A percentile compares a stretch with the other conserved stretches of the same genome.
These are phyloP conservation scores for Episyrphus balteatus DNA, from an alignment of 1,140 invertebrate species.

Conservation along the genomic window DNA sequence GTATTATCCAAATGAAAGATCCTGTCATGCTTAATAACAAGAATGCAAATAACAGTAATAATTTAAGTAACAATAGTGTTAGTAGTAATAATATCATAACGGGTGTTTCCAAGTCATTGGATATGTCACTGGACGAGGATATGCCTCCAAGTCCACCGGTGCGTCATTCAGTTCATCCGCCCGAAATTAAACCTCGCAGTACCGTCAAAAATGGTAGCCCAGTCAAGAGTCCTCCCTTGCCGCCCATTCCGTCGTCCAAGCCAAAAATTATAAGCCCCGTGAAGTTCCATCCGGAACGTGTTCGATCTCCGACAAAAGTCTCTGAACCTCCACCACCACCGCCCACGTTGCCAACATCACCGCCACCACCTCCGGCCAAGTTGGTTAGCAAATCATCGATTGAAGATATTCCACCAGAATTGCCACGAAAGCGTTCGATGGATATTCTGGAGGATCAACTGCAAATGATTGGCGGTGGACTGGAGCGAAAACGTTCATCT, in stretches of 20 bases:
- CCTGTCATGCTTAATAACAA: background rate
- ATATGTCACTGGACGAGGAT: constrained; percentile 3
- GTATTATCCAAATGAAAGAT: constrained; percentile 9
- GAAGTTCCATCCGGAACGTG: constrained; percentile 18
- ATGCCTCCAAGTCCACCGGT: constrained; percentile 21
- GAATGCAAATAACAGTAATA: background rate
- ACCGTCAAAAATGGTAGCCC: constrained; percentile 31
- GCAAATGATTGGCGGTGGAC: background rate
- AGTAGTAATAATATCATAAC: too few species aligned
- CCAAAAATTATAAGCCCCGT: constrained; percentile 30
- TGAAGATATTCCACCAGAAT: constrained; percentile 29
- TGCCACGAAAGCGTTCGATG: constrained; percentile 23
- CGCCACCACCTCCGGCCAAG: constrained; percentile 22
- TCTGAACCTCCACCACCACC: constrained; percentile 18
- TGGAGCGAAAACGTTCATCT: background rate
- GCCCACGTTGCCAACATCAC: background rate
- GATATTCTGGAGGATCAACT: constrained; percentile 25
- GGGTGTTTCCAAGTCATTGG: background rate
- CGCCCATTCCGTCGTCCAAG: constrained; percentile 33
- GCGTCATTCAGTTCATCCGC: constrained; percentile 18
- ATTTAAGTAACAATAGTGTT: background rate
- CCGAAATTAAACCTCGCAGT: constrained; percentile 31
- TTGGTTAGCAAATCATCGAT: constrained; percentile 15
- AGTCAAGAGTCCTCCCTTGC: constrained; percentile 29
- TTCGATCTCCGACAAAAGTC: constrained; percentile 24